Base-by-base conservation (phyloP, 2,888 invertebrate species). In the Cremastinae sp. region DNA sequence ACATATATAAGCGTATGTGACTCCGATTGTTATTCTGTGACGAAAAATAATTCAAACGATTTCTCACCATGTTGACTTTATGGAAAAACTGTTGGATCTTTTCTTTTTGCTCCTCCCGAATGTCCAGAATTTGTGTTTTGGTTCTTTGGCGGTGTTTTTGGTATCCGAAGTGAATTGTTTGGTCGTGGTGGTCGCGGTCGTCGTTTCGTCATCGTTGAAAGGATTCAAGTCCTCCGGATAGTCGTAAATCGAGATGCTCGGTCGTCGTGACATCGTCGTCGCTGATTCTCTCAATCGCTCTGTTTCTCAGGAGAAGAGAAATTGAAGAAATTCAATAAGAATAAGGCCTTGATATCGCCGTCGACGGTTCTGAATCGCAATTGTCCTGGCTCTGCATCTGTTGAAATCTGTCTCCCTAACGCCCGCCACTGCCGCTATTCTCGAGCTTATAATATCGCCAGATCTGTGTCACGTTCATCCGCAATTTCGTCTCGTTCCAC, bases 191-290 rank as follows among this genome's bases (percentile, higher is more conserved):
- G 51, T 34, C 8, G 76, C 41, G 20, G 66, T 47, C 18, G 53
- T 68, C 3, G 93, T 92, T 79, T 93, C 92, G 65, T 93, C 94
- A 82, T 94, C 94, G 79, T 92, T 92, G 88, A 95, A 95, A 18
- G 95, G 95, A 90, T 95, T 95, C 79, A 95, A 91, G 87, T 95
- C 94, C 85, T 95, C 94, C 53, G 95, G 95, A 88, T 95, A 95
- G 88, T 95, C 93, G 87, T 93, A 92, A 82, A 94, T 92, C 58
- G 94, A 93, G 79, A 91, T 82, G 62, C 85, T 86, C 43, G 91
- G 89, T 87, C 92, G 92, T 81, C 92, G 91, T 12, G 77, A 79
- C 79, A 79, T 77, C 69, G 38, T 71, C 43, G 41, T 64, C 9
- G 14, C 14, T 22, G 16, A n/a, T 12, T 56, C 36, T 59, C 41